Conservation (phyloP, 2,888 invertebrate species). For the Gymnoscelis rufifasciata region DNA sequence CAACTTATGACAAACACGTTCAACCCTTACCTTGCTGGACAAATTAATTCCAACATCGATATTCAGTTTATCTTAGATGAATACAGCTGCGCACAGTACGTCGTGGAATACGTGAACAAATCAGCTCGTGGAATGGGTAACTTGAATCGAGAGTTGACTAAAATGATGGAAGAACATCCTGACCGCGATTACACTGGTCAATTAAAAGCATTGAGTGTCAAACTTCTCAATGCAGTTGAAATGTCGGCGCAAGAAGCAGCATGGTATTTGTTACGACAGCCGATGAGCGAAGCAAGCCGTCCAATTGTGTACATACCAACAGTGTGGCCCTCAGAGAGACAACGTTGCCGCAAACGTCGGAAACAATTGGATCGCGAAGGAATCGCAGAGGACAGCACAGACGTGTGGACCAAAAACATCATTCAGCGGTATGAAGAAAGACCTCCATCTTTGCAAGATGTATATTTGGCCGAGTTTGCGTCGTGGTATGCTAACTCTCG, state of each 20-base stretch:
- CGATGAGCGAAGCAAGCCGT: conserved; percentile 46
- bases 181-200: conserved; percentile 31
- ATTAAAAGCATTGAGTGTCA: conserved; percentile 32
- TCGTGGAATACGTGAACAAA: conserved; percentile 52
- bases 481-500: conserved; percentile 36
- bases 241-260: conserved; percentile 58
- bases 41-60: no score
- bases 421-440: conserved; percentile 37
- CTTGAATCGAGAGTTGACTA: conserved; percentile 38
- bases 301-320: conserved; percentile 45
- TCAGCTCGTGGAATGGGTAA: conserved; percentile 43
- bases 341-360: conserved; percentile 30
- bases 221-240: conserved; percentile 45
- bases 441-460: conserved; percentile 30
- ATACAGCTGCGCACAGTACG: conserved; percentile 39
- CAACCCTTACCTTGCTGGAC: conserved; percentile 42
- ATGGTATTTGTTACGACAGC: conserved; percentile 55
- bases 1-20: conserved; percentile 44
- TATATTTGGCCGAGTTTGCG: conserved; percentile 36
- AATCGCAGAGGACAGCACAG: conserved; percentile 32
- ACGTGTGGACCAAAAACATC: no score
- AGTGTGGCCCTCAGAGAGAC: conserved; percentile 49
- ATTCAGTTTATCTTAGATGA: conserved; percentile 40
- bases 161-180: conserved; percentile 35
- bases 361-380: conserved; percentile 36